phyloP scores from a whole-genome alignment of 1,140 invertebrate genomes.

The Nymphalis io region DNA sequence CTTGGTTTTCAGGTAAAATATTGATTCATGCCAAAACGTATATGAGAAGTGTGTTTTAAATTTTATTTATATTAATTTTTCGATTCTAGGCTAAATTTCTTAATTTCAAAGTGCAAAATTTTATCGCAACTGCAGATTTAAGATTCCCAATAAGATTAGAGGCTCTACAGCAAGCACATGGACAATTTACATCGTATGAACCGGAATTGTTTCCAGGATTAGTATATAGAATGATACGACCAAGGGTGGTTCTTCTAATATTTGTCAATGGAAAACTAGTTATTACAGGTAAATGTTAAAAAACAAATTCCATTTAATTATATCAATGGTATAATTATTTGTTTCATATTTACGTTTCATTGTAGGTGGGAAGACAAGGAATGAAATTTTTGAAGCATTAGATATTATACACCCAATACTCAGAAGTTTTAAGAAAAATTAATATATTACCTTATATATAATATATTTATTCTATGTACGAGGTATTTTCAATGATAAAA shows the following conservation, averaged over 20 bases:
- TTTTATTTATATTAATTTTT: conserved; percentile 4
- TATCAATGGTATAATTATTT: background rate
- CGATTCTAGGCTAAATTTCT: conserved; percentile 91
- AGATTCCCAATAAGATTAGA: conserved; percentile 98
- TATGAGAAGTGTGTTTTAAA: background rate
- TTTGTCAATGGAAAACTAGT: conserved; percentile 99
- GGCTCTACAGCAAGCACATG: conserved; percentile 95
- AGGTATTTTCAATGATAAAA: background rate
- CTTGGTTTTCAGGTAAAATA: conserved; percentile 93
- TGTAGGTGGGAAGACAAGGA: conserved; percentile 94
- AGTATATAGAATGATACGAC: conserved; percentile 98
- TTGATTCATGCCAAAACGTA: background rate
- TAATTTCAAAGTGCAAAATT: conserved; percentile 99
- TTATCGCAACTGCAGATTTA: conserved; percentile 98
- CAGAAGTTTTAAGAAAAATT: conserved; percentile 92
- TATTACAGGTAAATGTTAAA: conserved; percentile 87
- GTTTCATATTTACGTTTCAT: conserved; percentile 47
- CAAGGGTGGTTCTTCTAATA: conserved; percentile 96
- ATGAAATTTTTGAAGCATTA: conserved; percentile 96
- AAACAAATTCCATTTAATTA: background rate
- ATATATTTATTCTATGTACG: background rate
- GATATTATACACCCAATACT: conserved; percentile 98
- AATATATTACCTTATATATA: conserved; percentile 51
- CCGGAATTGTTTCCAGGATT: conserved; percentile 97
- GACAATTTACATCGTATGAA: conserved; percentile 96